Evolutionary conservation across 2,113 vertebrate genomes (phyloP), one percentile per base, ranked within the genome.

Genomic region (Delphinus delphis): DNA sequence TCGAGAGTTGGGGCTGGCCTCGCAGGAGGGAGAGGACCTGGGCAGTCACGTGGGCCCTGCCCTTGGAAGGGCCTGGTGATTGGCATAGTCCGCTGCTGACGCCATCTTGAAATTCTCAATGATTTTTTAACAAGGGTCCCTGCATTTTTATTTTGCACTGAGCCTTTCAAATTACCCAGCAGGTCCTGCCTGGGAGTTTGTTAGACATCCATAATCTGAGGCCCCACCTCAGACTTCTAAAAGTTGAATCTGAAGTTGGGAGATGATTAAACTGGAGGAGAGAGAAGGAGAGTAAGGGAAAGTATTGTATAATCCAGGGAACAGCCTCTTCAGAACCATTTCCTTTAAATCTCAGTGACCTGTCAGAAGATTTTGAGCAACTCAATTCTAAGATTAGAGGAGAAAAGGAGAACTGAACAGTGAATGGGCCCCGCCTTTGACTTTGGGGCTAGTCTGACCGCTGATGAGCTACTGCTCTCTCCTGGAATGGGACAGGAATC

Each of bases 31-130:
- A 10, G 6, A 0, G 20, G 47, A 20, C 50, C 21, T 13, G 3
- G 55, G 47, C 20, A n/a, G 50, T n/a, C 11, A 2, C 1, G 1
- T 13, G 76, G 53, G 70, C 15, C 12, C 36, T 2, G 5, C 5
- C 0, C 21, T 91, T 2, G 5, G 14, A 44, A 36, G 17, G 18
- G 4, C 6, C 5, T 3, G 18, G 8, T 5, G 7, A 8, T 63
- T 38, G 36, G 18, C 18, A 68, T 50, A 33, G 17, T 17, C 26
- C 10, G 53, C n/a, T 58, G 3, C 28, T 73, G 55, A 20, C 36
- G 36, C 55, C 23, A 26, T 15, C 55, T 25, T 65, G n/a, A 90
- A 86, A 65, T 47, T 62, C n/a, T 58, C 33, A 12, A 23, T 47
- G 31, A 80, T 63, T 33, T 68, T 85, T 62, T 18, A 91, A 60